These are phyloP conservation scores for Saguinus midas DNA, from an alignment of 2,113 vertebrate species.

Conservation along the genomic window DNA sequence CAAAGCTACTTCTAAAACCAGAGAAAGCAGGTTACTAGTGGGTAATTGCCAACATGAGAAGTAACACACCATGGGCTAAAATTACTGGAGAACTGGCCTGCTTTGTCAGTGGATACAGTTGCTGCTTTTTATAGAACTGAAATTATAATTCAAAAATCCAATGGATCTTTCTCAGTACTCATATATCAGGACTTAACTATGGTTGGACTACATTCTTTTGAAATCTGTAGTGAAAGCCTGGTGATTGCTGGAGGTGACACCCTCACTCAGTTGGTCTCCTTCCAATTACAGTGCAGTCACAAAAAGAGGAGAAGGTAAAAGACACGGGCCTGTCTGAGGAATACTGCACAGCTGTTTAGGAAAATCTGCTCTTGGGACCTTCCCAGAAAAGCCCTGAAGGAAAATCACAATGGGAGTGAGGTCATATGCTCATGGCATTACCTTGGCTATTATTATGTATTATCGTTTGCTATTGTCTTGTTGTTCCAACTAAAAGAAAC, in stretches of 20 bases:
- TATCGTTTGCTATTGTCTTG: constrained; percentile 36
- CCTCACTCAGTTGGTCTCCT: not conserved
- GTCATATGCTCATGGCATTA: not conserved
- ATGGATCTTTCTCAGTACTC: not conserved
- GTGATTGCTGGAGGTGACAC: constrained; percentile 15
- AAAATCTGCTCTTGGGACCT: constrained; percentile 13
- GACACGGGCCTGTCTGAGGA: not conserved
- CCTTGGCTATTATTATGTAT: constrained; percentile 51
- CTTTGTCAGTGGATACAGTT: not conserved
- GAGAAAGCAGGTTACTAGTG: not conserved
- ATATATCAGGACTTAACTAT: not conserved
- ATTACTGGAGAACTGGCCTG: not conserved
- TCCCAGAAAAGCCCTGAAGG: constrained; percentile 48
- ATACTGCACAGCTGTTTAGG: not conserved
- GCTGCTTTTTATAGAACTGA: not conserved
- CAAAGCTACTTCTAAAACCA: not conserved
- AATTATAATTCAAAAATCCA: constrained; percentile 10
- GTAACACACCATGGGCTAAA: not conserved
- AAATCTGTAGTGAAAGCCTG: not conserved
- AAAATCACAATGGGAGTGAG: constrained; percentile 49
- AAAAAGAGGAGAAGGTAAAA: not conserved
- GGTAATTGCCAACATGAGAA: not conserved
- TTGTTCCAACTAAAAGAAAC: constrained; percentile 64
- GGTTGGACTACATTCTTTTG: not conserved
- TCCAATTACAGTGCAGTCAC: not conserved